Evolutionary conservation across 1,140 invertebrate species (phyloP).

Genomic region (Lordiphosa clarofinis): DNA sequence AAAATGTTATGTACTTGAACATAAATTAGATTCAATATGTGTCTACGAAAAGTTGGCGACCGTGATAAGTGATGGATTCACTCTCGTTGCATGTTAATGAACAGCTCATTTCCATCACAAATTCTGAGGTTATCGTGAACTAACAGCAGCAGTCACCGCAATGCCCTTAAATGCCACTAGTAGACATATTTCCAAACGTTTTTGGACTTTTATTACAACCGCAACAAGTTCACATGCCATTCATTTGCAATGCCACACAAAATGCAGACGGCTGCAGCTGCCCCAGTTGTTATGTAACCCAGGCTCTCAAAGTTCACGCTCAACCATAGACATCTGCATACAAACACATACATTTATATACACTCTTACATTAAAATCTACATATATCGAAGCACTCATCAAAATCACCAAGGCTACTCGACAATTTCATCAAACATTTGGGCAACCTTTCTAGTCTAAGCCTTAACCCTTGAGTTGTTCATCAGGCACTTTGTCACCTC

Average conservation of each 20-base stretch:
- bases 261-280: constrained; percentile 36
- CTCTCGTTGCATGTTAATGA: no score
- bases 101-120: no score
- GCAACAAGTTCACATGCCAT: constrained; percentile 58
- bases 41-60: constrained; percentile 2
- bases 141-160: constrained; percentile 16
- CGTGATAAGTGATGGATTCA: no score
- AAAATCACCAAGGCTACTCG: constrained; percentile 69
- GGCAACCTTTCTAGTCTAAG: constrained; percentile 4
- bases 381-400: constrained; percentile 49
- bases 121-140: constrained; percentile 1
- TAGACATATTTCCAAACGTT: constrained; percentile 15
- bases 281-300: no score
- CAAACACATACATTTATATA: constrained; percentile 11
- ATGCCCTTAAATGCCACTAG: background rate
- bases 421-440: constrained; percentile 59
- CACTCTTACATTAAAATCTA: constrained; percentile 7
- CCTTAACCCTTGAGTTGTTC: no score
- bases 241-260: constrained; percentile 23
- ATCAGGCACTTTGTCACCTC: no score
- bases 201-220: constrained; percentile 53
- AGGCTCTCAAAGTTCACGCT: constrained; percentile 34
- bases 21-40: constrained; percentile 19
- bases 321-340: constrained; percentile 23
- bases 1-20: constrained; percentile 40